phyloP scores from a whole-genome alignment of 2,888 invertebrate genomes.

The Drosophila longiperda region DNA sequence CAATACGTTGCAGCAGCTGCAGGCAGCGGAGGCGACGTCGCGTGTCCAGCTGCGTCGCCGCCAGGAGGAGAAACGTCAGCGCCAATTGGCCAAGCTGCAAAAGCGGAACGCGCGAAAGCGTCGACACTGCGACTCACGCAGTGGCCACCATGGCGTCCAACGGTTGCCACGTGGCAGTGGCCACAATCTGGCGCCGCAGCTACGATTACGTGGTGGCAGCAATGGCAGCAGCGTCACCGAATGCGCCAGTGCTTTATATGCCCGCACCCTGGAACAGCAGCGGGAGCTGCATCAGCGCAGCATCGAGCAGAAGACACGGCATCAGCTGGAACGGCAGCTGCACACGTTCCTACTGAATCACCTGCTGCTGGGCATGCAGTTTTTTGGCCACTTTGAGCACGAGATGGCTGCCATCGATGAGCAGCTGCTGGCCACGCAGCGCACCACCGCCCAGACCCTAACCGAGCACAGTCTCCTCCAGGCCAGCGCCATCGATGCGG shows the following conservation, averaged over 20 bases:
- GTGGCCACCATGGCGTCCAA: not conserved
- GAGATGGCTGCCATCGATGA: constrained; percentile 78
- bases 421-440: constrained; percentile 74
- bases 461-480: constrained; percentile 87
- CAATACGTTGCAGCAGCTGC: constrained; percentile 80
- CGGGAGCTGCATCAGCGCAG: constrained; percentile 74
- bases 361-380: constrained; percentile 90
- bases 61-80: constrained; percentile 77
- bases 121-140: constrained; percentile 16
- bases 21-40: constrained; percentile 56
- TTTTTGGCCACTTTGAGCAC: constrained; percentile 91
- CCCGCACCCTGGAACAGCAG: constrained; percentile 70
- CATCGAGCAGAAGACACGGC: constrained; percentile 80
- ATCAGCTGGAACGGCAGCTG: constrained; percentile 87
- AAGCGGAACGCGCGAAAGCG: constrained; percentile 76
- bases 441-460: constrained; percentile 76
- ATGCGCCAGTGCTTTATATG: constrained; percentile 66
- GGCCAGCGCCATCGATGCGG: constrained; percentile 90
- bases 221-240: constrained; percentile 61
- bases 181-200: constrained; percentile 43
- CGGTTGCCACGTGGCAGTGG: constrained; percentile 20
- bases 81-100: constrained; percentile 76
- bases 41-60: constrained; percentile 53
- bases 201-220: constrained; percentile 68
- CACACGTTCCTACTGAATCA: constrained; percentile 91